phyloP scores from a whole-genome alignment of 2,113 vertebrate species.

The Dicaeum eximium region DNA sequence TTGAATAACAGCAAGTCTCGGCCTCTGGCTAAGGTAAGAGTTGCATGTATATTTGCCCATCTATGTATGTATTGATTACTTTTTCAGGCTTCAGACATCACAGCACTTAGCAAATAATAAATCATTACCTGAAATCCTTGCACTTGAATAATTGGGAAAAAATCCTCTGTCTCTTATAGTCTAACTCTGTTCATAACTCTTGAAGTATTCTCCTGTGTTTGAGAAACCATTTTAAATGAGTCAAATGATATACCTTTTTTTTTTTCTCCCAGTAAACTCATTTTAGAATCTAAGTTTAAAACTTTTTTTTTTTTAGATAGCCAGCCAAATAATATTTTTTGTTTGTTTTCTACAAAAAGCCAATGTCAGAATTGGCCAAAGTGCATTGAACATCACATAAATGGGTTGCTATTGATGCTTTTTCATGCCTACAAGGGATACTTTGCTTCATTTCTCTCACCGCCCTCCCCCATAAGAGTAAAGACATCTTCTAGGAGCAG shows the following conservation, averaged over 20 bases:
- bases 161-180: background rate
- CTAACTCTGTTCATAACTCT: background rate
- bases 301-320: background rate
- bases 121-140: background rate
- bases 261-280: background rate
- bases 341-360: background rate
- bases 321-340: background rate
- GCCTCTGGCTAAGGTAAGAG: slow-evolving; percentile 68
- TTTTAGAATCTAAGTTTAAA: background rate
- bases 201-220: background rate
- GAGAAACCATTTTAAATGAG: background rate
- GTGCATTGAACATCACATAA: background rate
- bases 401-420: background rate
- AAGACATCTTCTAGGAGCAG: background rate
- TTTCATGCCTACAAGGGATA: background rate
- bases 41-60: background rate
- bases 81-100: background rate
- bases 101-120: background rate
- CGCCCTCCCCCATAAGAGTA: rapidly evolving
- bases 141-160: background rate
- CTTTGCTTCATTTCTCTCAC: background rate
- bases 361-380: background rate
- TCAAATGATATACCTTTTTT: rapidly evolving
- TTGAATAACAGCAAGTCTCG: background rate
- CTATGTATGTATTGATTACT: background rate